These are phyloP conservation scores for Pachyseris speciosa DNA, from an alignment of 64 coral and sea anemone genomes.

Conservation along the genomic window DNA sequence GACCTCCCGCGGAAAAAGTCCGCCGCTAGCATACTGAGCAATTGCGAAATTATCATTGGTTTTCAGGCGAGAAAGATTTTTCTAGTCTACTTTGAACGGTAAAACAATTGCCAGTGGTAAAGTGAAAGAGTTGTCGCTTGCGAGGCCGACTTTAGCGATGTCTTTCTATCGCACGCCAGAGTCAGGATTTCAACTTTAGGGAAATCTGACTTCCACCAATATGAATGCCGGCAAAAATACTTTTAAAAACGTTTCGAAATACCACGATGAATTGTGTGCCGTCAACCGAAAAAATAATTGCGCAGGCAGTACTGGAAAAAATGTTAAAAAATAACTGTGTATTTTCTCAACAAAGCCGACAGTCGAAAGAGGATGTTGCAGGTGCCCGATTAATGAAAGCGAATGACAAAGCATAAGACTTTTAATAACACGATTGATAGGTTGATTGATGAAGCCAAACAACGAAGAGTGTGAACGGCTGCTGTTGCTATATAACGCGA, in stretches of 20 bases:
- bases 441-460: not conserved
- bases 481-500: not conserved
- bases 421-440: not conserved
- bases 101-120: not conserved
- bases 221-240: too few relatives aligned
- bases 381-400: too few relatives aligned
- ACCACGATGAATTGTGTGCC: not conserved
- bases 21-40: slow-evolving; percentile 5
- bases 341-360: not conserved
- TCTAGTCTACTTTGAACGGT: not conserved
- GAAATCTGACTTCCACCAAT: too few relatives aligned
- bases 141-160: too few relatives aligned
- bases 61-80: not conserved
- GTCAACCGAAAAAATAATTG: not conserved
- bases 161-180: not conserved
- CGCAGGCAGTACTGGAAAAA: not conserved
- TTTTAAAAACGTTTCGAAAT: not conserved
- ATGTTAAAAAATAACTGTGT: not conserved
- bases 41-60: not conserved
- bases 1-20: slow-evolving; percentile 14
- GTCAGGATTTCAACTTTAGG: too few relatives aligned
- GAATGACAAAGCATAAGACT: not conserved
- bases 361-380: not conserved
- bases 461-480: too few relatives aligned
- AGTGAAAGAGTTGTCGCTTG: not conserved